Evolutionary conservation across 2,888 invertebrate genomes (phyloP).

Genomic region (Drosophila basisetae): DNA sequence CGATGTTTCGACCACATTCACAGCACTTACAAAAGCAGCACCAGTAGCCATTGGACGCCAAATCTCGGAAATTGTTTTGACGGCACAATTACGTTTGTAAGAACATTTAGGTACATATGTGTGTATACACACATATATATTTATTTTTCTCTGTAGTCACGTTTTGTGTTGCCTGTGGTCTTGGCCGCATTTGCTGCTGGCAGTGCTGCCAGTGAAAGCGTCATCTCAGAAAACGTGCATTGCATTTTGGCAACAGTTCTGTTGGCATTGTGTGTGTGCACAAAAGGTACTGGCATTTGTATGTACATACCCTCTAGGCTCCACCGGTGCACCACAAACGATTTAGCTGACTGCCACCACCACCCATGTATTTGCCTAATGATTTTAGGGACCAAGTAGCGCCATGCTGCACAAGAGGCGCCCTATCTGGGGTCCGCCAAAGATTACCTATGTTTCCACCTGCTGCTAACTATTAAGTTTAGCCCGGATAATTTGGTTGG

Average conservation of each 20-base stretch:
- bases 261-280: conserved; percentile 2
- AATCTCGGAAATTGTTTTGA: conserved; percentile 61
- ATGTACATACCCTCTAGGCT: background rate
- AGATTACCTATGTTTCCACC: background rate
- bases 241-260: conserved; percentile 16
- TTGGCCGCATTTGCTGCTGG: conserved; percentile 3
- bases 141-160: background rate
- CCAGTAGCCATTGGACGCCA: conserved; percentile 39
- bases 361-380: conserved; percentile 3
- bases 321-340: conserved; percentile 2
- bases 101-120: background rate
- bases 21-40: background rate
- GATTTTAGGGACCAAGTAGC: conserved; percentile 3
- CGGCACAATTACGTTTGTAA: conserved; percentile 24
- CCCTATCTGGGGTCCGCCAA: background rate
- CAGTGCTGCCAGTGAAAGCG: conserved; percentile 6
- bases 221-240: conserved; percentile 17
- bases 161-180: conserved; percentile 3
- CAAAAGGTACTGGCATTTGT: background rate
- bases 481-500: background rate
- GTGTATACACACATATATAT: background rate
- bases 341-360: conserved; percentile 9
- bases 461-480: background rate
- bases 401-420: background rate
- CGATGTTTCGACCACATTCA: conserved; percentile 2